phyloP scores from a whole-genome alignment of 2,797 vertebrate species.

The Scomberomorus guttatus region DNA sequence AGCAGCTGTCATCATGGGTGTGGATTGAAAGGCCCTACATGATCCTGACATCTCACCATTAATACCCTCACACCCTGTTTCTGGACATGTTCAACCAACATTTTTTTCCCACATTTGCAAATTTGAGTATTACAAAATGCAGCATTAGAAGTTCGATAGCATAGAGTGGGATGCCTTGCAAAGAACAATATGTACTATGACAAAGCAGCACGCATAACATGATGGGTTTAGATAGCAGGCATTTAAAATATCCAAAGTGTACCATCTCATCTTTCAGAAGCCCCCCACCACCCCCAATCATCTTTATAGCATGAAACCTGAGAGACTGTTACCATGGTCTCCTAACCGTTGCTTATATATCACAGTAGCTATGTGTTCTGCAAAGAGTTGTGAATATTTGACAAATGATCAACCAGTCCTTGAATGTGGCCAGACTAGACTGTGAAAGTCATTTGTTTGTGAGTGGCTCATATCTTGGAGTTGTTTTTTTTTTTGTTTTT shows the following conservation, averaged over 20 bases:
- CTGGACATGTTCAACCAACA: background rate
- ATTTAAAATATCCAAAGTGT: constrained; percentile 8
- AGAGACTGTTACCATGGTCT: background rate
- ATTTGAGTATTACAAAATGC: constrained; percentile 4
- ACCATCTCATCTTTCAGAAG: constrained; percentile 24
- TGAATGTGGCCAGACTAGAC: constrained; percentile 26
- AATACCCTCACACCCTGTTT: constrained; percentile 25
- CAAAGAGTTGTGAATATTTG: constrained; percentile 6
- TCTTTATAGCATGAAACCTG: constrained; percentile 2
- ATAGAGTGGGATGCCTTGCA: background rate
- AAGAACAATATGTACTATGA: constrained; percentile 25
- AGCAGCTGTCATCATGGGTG: constrained; percentile 57
- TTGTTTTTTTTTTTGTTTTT: background rate
- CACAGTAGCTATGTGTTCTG: constrained; percentile 19
- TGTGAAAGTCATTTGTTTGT: background rate
- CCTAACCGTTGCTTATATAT: background rate
- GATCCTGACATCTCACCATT: constrained; percentile 22
- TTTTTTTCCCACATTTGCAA: background rate
- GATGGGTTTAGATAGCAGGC: background rate
- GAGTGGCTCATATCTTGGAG: background rate
- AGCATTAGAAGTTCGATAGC: background rate
- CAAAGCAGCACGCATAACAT: background rate
- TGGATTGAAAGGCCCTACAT: constrained; percentile 21
- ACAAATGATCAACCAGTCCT: constrained; percentile 31
- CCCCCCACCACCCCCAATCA: constrained; percentile 1